Percentiles rank a stretch among this genome's conserved stretches.
Evolutionary conservation across 2,888 invertebrate genomes (phyloP).

Genomic region (Oligia fasciuncula): DNA sequence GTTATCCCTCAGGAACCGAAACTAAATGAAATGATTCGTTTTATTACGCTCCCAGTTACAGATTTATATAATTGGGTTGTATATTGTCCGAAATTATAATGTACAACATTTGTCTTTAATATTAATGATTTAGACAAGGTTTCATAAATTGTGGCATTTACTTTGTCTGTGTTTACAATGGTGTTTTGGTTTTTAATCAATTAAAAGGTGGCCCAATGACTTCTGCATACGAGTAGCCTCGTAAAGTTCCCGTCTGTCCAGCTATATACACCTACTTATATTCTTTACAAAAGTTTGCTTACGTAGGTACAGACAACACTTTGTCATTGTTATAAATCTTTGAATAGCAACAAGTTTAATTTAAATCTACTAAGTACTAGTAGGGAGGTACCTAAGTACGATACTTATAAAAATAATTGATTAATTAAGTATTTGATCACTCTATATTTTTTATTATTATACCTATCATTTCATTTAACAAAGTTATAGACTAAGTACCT

Average conservation of each 20-base stretch:
- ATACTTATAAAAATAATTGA: background rate
- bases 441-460: conserved; percentile 23
- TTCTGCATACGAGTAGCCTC: background rate
- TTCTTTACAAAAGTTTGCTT: conserved; percentile 4
- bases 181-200: background rate
- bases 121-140: background rate
- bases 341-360: background rate
- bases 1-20: conserved; percentile 52
- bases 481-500: conserved; percentile 74
- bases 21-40: conserved; percentile 63
- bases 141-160: background rate
- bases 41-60: conserved; percentile 49
- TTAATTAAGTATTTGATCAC: background rate
- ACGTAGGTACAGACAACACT: background rate
- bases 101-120: background rate
- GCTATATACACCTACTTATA: background rate
- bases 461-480: conserved; percentile 34
- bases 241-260: background rate
- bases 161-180: background rate
- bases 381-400: background rate
- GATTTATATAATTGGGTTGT: conserved; percentile 38
- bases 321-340: conserved; percentile 1
- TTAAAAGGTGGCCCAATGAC: background rate
- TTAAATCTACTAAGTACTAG: background rate
- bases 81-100: conserved; percentile 5